Percentiles rank a stretch among this genome's conserved stretches.
Evolutionary conservation across 2,797 vertebrate species (phyloP).

Genomic region (Dryobates pubescens): DNA sequence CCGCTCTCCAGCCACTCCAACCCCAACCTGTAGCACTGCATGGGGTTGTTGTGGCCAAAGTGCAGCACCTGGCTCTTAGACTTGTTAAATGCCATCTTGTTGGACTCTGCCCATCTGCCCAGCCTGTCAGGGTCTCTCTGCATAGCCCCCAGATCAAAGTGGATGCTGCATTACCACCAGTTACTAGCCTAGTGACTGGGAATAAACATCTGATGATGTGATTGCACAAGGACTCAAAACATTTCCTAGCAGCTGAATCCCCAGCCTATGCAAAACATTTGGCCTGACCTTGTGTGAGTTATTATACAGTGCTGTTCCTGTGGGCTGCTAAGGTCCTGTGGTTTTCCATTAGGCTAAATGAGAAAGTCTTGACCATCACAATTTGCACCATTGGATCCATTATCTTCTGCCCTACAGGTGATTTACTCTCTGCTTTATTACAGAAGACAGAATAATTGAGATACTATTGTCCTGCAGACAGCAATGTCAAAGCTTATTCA

Average conservation of each 20-base stretch:
- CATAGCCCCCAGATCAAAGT: background rate
- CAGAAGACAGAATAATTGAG: background rate
- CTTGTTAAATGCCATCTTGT: too few species aligned
- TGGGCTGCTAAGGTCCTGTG: background rate
- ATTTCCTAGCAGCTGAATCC: background rate
- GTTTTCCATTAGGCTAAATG: conserved; percentile 57
- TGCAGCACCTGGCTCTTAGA: too few species aligned
- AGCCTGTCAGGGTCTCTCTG: too few species aligned
- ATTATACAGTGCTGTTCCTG: background rate
- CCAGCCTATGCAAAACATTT: background rate
- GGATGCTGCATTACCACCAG: background rate
- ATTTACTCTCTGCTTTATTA: conserved; percentile 19
- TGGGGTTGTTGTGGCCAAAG: too few species aligned
- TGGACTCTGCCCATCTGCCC: too few species aligned
- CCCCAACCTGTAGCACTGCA: too few species aligned
- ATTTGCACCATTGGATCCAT: conserved; percentile 23
- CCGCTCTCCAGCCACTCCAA: too few species aligned
- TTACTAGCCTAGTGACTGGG: background rate
- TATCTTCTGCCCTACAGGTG: conserved; percentile 51
- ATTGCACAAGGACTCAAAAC: background rate
- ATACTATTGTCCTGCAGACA: background rate
- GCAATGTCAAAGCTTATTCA: background rate
- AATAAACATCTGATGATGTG: background rate
- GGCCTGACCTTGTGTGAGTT: conserved; percentile 30
- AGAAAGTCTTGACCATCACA: conserved; percentile 40